phyloP scores from a whole-genome alignment of 2,113 vertebrate genomes.

The Elanoides forficatus region DNA sequence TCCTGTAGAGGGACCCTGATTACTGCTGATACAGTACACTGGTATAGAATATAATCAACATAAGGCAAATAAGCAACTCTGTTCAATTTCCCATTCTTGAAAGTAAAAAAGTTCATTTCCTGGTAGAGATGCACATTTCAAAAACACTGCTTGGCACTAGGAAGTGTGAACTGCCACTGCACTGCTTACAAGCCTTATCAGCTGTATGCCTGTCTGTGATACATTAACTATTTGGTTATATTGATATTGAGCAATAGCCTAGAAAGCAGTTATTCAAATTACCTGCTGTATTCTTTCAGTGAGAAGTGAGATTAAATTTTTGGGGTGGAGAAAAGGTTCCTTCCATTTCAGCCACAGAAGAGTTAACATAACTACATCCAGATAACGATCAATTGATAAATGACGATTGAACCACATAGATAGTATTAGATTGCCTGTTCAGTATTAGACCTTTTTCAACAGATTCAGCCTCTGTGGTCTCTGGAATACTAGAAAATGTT shows the following conservation, averaged over 20 bases:
- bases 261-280: slow-evolving; percentile 16
- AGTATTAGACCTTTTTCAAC: slow-evolving; percentile 66
- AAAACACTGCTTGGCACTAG: background rate
- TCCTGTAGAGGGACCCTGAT: slow-evolving; percentile 89
- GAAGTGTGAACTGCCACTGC: background rate
- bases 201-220: background rate
- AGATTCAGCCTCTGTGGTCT: slow-evolving; percentile 67
- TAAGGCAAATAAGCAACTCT: slow-evolving; percentile 69
- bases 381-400: slow-evolving; percentile 81
- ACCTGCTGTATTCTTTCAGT: slow-evolving; percentile 17
- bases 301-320: background rate
- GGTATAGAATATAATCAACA: slow-evolving; percentile 86
- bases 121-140: slow-evolving; percentile 38
- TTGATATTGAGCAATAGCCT: background rate
- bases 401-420: slow-evolving; percentile 72
- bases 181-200: slow-evolving; percentile 11
- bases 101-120: slow-evolving; percentile 68
- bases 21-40: slow-evolving; percentile 80
- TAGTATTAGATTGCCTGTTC: slow-evolving; percentile 72
- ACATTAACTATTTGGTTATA: slow-evolving; percentile 5
- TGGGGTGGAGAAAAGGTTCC: background rate
- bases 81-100: slow-evolving; percentile 52
- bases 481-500: slow-evolving; percentile 58
- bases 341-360: slow-evolving; percentile 65
- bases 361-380: slow-evolving; percentile 74